Evolutionary conservation across 2,113 vertebrate species (phyloP).

Genomic region (Ailurus styani): DNA sequence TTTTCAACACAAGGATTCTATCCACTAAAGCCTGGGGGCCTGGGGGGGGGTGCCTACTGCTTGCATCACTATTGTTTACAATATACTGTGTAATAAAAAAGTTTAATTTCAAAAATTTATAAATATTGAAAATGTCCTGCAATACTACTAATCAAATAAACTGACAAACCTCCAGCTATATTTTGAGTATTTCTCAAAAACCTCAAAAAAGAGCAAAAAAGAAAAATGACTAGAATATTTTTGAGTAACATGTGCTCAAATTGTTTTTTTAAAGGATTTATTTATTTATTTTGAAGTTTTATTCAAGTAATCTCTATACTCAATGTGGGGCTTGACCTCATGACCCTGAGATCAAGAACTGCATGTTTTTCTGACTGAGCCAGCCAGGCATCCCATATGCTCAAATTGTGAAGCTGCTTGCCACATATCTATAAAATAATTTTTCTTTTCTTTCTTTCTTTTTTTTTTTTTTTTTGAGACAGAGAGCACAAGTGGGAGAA

Average conservation of each 20-base stretch:
- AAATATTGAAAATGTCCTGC: background rate
- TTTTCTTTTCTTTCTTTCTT: too few relatives aligned
- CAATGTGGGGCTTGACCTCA: background rate
- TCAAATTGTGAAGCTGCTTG: background rate
- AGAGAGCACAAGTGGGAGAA: background rate
- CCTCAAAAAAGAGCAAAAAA: background rate
- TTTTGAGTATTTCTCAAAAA: background rate
- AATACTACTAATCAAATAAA: slow-evolving; percentile 2
- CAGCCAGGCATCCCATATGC: background rate
- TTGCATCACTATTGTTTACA: background rate
- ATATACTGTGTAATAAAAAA: background rate
- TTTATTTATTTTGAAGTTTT: background rate
- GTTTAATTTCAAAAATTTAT: slow-evolving; percentile 7
- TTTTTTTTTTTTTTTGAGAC: background rate
- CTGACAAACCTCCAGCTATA: background rate
- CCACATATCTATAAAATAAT: background rate
- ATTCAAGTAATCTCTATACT: background rate
- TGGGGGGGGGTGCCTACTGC: background rate
- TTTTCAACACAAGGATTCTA: background rate
- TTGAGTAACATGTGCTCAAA: background rate
- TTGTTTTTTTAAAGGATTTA: background rate
- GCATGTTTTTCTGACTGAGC: background rate
- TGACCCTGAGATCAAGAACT: background rate
- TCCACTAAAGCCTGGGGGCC: background rate
- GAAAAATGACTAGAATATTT: background rate